Base-by-base conservation (phyloP, 2,113 vertebrate genomes). In the Petrocephalus microphthalmus region DNA sequence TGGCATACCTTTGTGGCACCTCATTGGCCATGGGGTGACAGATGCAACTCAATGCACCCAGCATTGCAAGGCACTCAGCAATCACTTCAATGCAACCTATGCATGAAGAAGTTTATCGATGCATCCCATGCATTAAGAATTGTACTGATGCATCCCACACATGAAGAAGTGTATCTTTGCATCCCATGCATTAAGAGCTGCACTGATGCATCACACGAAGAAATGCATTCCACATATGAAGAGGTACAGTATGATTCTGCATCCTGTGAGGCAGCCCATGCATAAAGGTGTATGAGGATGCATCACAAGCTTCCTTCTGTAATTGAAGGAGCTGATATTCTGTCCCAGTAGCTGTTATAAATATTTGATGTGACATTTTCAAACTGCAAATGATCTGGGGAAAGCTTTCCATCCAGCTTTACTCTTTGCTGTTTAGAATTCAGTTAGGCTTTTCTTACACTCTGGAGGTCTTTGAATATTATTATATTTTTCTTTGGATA, bases 341-440 rank as follows among this genome's bases (percentile, higher is more conserved):
- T 88, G 90, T 86, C 87, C 88, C 89, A 92, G 92, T 89, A 90
- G 89, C 88, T 60, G 90, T 91, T 90, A 90, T 93, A 91, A 93
- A 94, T 95, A 94, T 93, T 94, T 93, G 89, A 94, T 92, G 89
- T 85, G 54, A 64, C 89, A 90, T 89, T 91, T 93, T 93, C 89
- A 92, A 92, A 83, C 90, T 84, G 51, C 88, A 93, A 94, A 92
- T 91, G 87, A 85, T 91, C 60, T 86, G 89, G 92, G 90, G 93
- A 92, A 94, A 91, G 90, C 91, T 90, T 88, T 90, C 37, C 87
- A 81, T 90, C 87, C 89, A 89, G 88, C 91, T 89, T 87, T 91
- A 82, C 37, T 2, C 6, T 86, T 86, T n/a, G 19, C 54, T 45
- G 11, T 45, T 57, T 64, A 33, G 33, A 60, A 86, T 86, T 86